phyloP scores from a whole-genome alignment of 2,888 invertebrate genomes.

The Diploptera punctata region DNA sequence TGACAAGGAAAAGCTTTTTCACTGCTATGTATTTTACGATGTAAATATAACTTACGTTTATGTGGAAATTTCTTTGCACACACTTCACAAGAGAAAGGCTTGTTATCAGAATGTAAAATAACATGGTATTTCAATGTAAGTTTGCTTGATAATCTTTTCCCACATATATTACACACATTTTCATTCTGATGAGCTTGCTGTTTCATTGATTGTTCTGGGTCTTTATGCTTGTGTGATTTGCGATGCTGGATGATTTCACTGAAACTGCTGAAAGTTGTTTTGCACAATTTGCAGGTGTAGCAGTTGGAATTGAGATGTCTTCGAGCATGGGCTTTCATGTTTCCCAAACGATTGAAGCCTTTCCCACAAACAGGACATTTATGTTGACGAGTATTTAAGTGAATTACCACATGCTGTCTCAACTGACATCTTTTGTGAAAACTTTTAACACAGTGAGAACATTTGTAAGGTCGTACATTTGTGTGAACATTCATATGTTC shows the following conservation, averaged over 20 bases:
- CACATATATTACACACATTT: slow-evolving; percentile 31
- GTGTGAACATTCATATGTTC: slow-evolving; percentile 31
- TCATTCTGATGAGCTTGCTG: background rate
- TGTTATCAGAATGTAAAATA: slow-evolving; percentile 35
- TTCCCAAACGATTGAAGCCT: slow-evolving; percentile 33
- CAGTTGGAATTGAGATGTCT: slow-evolving; percentile 3
- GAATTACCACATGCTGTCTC: slow-evolving; percentile 20
- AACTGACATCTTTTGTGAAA: slow-evolving; percentile 30
- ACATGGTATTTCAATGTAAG: slow-evolving; percentile 39
- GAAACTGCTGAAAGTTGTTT: background rate
- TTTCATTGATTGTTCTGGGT: slow-evolving; percentile 16
- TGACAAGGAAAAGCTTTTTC: slow-evolving; percentile 52
- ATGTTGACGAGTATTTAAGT: slow-evolving; percentile 24
- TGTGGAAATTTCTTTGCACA: slow-evolving; percentile 38
- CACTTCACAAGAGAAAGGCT: slow-evolving; percentile 34
- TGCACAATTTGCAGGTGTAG: slow-evolving; percentile 24
- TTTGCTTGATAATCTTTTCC: slow-evolving; percentile 37
- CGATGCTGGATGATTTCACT: slow-evolving; percentile 33
- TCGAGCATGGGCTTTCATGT: slow-evolving; percentile 19
- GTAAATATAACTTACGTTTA: slow-evolving; percentile 44
- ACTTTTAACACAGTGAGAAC: slow-evolving; percentile 30
- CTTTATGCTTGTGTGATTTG: slow-evolving; percentile 28
- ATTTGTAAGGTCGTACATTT: slow-evolving; percentile 34
- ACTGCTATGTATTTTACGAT: slow-evolving; percentile 52
- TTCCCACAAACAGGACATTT: slow-evolving; percentile 38